Percentiles rank a stretch among this genome's conserved stretches.
Conservation (phyloP, 2,888 invertebrate species). For the Notocelia uddmanniana region DNA sequence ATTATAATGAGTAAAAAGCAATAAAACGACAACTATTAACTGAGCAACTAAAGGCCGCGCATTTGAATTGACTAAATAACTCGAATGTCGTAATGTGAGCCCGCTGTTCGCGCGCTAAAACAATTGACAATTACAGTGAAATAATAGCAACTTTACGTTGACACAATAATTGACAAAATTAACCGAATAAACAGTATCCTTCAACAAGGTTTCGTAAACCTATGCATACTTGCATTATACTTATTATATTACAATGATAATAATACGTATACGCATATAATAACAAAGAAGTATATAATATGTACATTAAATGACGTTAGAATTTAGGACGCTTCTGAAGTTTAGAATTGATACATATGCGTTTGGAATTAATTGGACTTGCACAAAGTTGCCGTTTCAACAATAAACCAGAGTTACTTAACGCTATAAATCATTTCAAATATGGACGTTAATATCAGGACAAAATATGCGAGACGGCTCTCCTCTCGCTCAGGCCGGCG, state of each 20-base stretch:
- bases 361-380: slow-evolving; percentile 55
- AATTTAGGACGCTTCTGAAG: slow-evolving; percentile 60
- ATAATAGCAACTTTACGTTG: slow-evolving; percentile 67
- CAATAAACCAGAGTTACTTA: slow-evolving; percentile 76
- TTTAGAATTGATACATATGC: slow-evolving; percentile 47
- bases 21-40: slow-evolving; percentile 63
- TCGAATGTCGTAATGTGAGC: slow-evolving; percentile 64
- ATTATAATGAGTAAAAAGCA: slow-evolving; percentile 81
- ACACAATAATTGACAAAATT: slow-evolving; percentile 81
- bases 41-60: slow-evolving; percentile 81
- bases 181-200: slow-evolving; percentile 75
- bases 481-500: slow-evolving; percentile 64
- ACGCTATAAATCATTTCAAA: slow-evolving; percentile 80
- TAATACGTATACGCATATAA: slow-evolving; percentile 68
- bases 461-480: slow-evolving; percentile 81
- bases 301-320: slow-evolving; percentile 58
- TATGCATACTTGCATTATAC: slow-evolving; percentile 58
- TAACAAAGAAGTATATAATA: slow-evolving; percentile 68
- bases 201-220: slow-evolving; percentile 76
- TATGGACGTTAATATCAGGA: slow-evolving; percentile 84
- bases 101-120: slow-evolving; percentile 60
- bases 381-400: slow-evolving; percentile 59
- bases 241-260: slow-evolving; percentile 53
- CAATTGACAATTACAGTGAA: slow-evolving; percentile 76
- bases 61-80: slow-evolving; percentile 79